These are phyloP conservation scores for Nephrotoma guestfalica DNA, from an alignment of 2,888 invertebrate species.

Conservation along the genomic window DNA sequence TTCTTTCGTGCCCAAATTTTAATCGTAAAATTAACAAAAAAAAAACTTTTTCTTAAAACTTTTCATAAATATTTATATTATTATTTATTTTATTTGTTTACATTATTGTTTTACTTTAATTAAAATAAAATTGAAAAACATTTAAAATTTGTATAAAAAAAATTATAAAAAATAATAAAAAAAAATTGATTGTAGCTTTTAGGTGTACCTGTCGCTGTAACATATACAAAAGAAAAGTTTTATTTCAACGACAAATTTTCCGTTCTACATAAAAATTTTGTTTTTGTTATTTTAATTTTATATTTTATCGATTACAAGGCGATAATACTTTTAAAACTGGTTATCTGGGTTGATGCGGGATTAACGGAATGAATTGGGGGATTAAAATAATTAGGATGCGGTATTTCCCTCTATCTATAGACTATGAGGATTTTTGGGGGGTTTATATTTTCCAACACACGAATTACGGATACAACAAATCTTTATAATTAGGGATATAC, in stretches of 20 bases:
- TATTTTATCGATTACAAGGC: neutral
- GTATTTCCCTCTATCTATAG: too few relatives aligned
- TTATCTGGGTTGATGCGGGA: neutral
- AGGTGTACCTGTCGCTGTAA: conserved; percentile 10
- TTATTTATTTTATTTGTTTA: conserved; percentile 9
- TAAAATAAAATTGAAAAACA: conserved; percentile 12
- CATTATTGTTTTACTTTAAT: conserved; percentile 10
- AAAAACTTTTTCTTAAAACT: conserved; percentile 8
- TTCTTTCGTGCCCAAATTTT: neutral
- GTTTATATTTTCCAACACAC: too few relatives aligned
- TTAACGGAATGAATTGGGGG: neutral
- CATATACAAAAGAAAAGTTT: neutral
- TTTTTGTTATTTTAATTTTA: neutral
- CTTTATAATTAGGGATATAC: too few relatives aligned
- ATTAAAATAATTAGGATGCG: too few relatives aligned
- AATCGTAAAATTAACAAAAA: neutral
- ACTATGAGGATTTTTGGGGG: too few relatives aligned
- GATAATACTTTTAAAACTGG: neutral
- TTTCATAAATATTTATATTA: conserved; percentile 12
- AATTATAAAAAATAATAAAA: neutral
- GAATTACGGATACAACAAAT: too few relatives aligned
- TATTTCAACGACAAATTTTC: neutral
- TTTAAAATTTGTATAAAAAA: conserved; percentile 8
- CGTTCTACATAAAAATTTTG: neutral
- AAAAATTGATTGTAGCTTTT: conserved; percentile 8